A percentile compares a stretch with the other conserved stretches of the same genome.
Conservation (phyloP, 2,888 invertebrate species). For the Agrochola circellaris region DNA sequence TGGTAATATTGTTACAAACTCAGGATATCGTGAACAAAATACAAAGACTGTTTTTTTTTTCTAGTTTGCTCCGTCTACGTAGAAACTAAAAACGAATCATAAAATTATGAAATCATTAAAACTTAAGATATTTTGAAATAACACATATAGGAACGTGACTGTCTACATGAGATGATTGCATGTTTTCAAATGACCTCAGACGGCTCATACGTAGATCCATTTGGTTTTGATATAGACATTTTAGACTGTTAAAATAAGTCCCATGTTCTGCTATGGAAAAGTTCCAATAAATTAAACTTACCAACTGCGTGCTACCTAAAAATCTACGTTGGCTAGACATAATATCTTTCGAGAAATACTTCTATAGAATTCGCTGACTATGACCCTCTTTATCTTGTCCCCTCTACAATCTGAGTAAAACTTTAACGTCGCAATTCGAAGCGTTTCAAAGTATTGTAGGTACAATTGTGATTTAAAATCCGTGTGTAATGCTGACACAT, state of each 20-base stretch:
- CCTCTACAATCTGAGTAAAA: background rate
- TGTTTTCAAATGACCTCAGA: too few relatives aligned
- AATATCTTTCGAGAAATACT: slow-evolving; percentile 9
- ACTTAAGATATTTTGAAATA: too few relatives aligned
- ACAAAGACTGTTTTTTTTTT: too few relatives aligned
- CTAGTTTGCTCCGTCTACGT: too few relatives aligned
- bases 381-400: background rate
- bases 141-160: too few relatives aligned
- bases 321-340: background rate
- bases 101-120: too few relatives aligned
- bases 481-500: slow-evolving; percentile 13
- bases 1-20: background rate
- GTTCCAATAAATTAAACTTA: background rate
- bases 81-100: too few relatives aligned
- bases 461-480: slow-evolving; percentile 6
- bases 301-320: background rate
- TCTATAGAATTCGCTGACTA: slow-evolving; percentile 18
- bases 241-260: too few relatives aligned
- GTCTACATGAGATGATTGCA: too few relatives aligned
- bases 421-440: slow-evolving; percentile 1
- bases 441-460: background rate
- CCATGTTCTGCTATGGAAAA: background rate
- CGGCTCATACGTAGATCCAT: too few relatives aligned
- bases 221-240: too few relatives aligned
- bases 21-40: background rate